phyloP scores from a whole-genome alignment of 2,888 invertebrate genomes.

The Pristionchus exspectatus region DNA sequence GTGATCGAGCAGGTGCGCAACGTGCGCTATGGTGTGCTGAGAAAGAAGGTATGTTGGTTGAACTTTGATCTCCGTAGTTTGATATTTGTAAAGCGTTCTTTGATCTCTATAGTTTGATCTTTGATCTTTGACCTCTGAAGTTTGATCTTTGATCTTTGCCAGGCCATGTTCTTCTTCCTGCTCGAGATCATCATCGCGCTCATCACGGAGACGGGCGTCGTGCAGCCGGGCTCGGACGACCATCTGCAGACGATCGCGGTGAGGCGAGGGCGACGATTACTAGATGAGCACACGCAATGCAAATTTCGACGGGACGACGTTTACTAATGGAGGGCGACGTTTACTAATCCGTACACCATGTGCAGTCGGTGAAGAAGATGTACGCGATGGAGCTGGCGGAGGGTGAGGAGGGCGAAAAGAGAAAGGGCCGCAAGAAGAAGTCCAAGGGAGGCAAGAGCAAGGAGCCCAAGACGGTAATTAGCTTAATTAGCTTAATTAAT shows the following conservation, averaged over 20 bases:
- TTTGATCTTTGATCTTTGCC: neutral
- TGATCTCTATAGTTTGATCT: slow-evolving; percentile 1
- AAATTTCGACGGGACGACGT: neutral
- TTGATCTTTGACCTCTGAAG: neutral
- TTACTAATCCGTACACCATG: neutral
- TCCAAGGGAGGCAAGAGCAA: neutral
- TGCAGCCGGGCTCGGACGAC: slow-evolving; percentile 19
- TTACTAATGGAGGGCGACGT: neutral
- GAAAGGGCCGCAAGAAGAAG: neutral
- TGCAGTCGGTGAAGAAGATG: slow-evolving; percentile 2
- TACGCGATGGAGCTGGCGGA: neutral
- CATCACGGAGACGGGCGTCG: slow-evolving; percentile 36
- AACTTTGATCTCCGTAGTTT: neutral
- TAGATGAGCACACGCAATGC: neutral
- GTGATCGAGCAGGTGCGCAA: slow-evolving; percentile 36
- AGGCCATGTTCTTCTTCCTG: slow-evolving; percentile 33
- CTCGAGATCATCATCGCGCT: slow-evolving; percentile 25
- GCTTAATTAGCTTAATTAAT: neutral
- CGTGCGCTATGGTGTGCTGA: slow-evolving; percentile 34
- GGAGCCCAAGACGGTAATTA: neutral
- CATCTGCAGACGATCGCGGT: neutral
- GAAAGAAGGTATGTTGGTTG: slow-evolving; percentile 14
- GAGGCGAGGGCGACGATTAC: slow-evolving; percentile 10
- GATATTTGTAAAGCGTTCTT: neutral
- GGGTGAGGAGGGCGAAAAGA: neutral